phyloP scores from a whole-genome alignment of 2,797 vertebrate genomes.

The Tauraco hartlaubi region DNA sequence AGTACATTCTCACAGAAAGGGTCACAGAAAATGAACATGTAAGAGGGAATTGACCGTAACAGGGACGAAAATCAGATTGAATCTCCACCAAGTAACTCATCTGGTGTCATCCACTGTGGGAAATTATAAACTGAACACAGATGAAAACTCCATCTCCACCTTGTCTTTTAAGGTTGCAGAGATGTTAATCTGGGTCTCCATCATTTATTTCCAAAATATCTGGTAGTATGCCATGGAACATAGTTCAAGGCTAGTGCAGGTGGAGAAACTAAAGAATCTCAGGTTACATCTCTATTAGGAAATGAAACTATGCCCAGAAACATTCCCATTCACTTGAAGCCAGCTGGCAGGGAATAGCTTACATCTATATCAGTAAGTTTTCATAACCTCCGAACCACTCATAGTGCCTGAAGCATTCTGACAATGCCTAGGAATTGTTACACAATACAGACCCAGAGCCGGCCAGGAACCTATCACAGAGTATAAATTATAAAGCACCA shows the following conservation, averaged over 20 bases:
- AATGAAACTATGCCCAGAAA: conserved; percentile 44
- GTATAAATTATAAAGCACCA: background rate
- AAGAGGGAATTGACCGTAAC: background rate
- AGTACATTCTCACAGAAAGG: background rate
- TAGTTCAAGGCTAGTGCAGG: background rate
- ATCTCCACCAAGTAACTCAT: background rate
- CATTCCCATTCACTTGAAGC: conserved; percentile 26
- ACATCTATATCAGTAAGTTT: background rate
- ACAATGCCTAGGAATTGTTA: background rate
- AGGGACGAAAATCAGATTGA: background rate
- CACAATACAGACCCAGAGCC: background rate
- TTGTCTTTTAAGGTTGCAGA: background rate
- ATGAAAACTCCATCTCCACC: background rate
- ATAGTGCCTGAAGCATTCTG: background rate
- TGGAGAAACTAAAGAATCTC: background rate
- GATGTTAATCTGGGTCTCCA: background rate
- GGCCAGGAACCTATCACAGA: background rate
- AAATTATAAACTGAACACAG: background rate
- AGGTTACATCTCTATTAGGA: background rate
- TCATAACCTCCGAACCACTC: background rate
- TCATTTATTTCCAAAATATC: background rate
- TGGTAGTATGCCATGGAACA: background rate
- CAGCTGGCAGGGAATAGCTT: conserved; percentile 41
- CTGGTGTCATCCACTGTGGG: background rate
- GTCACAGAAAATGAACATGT: background rate